Evolutionary conservation across 2,888 invertebrate species (phyloP), one percentile per base, ranked within the genome.

Genomic region (Polymixis lichenea): DNA sequence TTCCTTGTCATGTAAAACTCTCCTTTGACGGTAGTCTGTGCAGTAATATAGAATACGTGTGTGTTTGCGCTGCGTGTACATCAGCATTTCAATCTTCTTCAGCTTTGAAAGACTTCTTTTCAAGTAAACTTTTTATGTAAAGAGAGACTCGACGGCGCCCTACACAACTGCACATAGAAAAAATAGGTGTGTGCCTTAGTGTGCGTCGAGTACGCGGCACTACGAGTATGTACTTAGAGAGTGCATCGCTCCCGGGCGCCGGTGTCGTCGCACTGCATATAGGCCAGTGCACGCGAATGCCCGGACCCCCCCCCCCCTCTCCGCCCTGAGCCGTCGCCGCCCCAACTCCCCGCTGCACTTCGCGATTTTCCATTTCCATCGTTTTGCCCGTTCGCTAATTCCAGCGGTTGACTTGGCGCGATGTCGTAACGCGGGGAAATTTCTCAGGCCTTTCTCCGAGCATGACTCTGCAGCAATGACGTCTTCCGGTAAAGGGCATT

Each of bases 221-320:
- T 95, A 91, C 86, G 90, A 90, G 90, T 88, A 93, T 93, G 95
- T 95, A 95, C 93, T 95, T 91, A 90, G 93, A 90, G 92, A 96
- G 96, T 96, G 96, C 96, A 96, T 95, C 96, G 96, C 96, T 96
- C 96, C 96, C 96, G 95, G 94, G 93, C 95, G 94, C 92, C 94
- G 96, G 91, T 93, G 96, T 96, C 96, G 96, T 96, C 96, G 96
- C 93, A 96, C 96, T 95, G 96, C 96, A 96, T 96, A 96, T 96
- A 96, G 96, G 96, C 95, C 96, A 96, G 94, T 96, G 96, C 96
- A 96, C 96, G 96, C 95, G 94, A 95, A 95, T 95, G 95, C 93
- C 95, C 95, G 93, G 86, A 83, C 91, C 90, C 91, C 91, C 89
- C 88, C 78, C 83, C 87, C 87, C 80, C 83, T n/a, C n/a, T n/a